Base-by-base conservation (phyloP, 2,888 invertebrate species). In the Rugalucina vietnamica region DNA sequence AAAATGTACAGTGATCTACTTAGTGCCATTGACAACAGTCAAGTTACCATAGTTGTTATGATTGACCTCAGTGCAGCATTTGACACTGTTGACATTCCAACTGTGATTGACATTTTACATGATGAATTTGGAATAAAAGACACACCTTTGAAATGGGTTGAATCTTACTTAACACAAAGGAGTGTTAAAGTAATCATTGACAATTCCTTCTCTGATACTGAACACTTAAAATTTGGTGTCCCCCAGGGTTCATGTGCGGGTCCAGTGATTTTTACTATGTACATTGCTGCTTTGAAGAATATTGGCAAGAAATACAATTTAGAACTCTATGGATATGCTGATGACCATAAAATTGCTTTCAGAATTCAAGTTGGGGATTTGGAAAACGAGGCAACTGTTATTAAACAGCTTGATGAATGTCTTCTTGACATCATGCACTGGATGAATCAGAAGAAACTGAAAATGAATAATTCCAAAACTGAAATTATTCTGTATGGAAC, bases 171-270 rank as follows among this genome's bases (percentile, higher is more conserved):
- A 36, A 83, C 83, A 24, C 49, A 71, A 18, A 50, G 76, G 37
- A 54, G 76, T 43, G 70, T 74, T 77, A 73, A 73, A 78, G 75
- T 80, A 29, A 72, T 65, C 24, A 74, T 84, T 24, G 49, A 75
- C 27, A 50, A 78, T 24, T n/a, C 57, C 29, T 57, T 72, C n/a
- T 81, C 81, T 18, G 50, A 71, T 3, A 50, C 70, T 29, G 75
- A 81, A 75, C 50, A 29, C 57, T 39, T 84, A 5, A 81, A n/a
- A 73, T 80, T 73, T 54, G 83, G 80, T 70, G 84, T 80, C 27
- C 77, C 80, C 14, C 76, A 80, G 77, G 80, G 80, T 60, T 84
- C 82, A n/a, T 82, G 78, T 78, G 81, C 81, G 4, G 78, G 80
- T 8, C 83, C 76, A 43, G 84, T 84, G 21, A 69, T 65, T 39